Conservation (phyloP, 2,888 invertebrate genomes). For the Laspeyria flexula region DNA sequence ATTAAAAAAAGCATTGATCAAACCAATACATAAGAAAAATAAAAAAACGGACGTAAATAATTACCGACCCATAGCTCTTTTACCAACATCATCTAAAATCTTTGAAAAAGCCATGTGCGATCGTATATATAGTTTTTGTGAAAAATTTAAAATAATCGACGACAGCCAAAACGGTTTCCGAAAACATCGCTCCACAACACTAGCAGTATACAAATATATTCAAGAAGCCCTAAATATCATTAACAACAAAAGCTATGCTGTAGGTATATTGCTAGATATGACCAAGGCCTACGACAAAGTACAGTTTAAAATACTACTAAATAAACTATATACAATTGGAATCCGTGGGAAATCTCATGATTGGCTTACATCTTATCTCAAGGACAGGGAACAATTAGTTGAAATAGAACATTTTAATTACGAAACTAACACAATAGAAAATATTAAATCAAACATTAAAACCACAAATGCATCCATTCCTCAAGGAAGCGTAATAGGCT, state of each 20-base stretch:
- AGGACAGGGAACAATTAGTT: neutral
- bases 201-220: neutral
- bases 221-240: neutral
- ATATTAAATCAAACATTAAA: too few relatives aligned
- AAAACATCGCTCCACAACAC: neutral
- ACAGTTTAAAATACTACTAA: neutral
- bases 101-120: conserved; percentile 13
- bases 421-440: too few relatives aligned
- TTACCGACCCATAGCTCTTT: conserved; percentile 25
- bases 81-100: conserved; percentile 9
- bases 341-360: neutral
- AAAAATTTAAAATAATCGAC: conserved; percentile 3
- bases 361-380: neutral
- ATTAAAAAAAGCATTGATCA: conserved; percentile 16
- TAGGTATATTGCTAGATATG: neutral
- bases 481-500: neutral
- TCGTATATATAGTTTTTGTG: conserved; percentile 7
- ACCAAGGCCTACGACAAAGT: conserved; percentile 2
- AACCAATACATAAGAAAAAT: conserved; percentile 22
- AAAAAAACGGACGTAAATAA: conserved; percentile 13
- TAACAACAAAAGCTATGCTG: neutral
- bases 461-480: neutral
- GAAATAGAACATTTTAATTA: neutral
- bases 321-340: neutral
- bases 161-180: conserved; percentile 1